phyloP scores from a whole-genome alignment of 2,113 vertebrate species.

The Cinclus mexicanus region DNA sequence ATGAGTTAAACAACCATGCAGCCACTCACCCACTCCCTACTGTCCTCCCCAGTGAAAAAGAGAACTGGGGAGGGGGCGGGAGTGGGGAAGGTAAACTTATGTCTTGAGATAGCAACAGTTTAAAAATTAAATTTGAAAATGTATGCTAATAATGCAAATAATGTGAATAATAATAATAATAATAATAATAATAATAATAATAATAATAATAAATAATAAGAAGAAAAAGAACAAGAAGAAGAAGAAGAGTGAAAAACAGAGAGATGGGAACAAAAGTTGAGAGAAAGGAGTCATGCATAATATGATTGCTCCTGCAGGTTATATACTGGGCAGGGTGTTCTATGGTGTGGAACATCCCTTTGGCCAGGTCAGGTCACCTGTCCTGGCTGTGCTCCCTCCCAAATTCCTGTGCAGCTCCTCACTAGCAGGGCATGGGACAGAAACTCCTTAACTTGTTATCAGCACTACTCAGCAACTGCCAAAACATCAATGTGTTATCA shows the following conservation, averaged over 20 bases:
- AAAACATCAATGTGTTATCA: background rate
- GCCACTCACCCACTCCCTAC: background rate
- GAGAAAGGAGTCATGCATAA: background rate
- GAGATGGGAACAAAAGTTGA: background rate
- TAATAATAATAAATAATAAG: too few species aligned
- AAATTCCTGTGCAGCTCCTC: background rate
- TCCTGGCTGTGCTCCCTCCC: background rate
- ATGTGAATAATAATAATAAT: too few species aligned
- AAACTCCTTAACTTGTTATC: background rate
- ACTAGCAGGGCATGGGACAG: background rate
- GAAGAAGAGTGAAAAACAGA: background rate
- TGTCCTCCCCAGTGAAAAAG: background rate
- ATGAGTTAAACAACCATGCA: background rate
- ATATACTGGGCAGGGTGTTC: too few species aligned
- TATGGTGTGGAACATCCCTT: background rate
- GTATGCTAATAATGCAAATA: background rate
- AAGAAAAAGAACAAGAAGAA: too few species aligned
- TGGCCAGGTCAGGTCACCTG: background rate
- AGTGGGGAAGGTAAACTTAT: background rate
- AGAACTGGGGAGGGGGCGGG: background rate
- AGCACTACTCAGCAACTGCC: background rate
- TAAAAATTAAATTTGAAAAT: background rate
- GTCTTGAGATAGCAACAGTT: background rate
- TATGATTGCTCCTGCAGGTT: fast-evolving
- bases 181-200: too few species aligned